Evolutionary conservation across 2,113 vertebrate genomes (phyloP).

Genomic region (Dipodomys stephensi): DNA sequence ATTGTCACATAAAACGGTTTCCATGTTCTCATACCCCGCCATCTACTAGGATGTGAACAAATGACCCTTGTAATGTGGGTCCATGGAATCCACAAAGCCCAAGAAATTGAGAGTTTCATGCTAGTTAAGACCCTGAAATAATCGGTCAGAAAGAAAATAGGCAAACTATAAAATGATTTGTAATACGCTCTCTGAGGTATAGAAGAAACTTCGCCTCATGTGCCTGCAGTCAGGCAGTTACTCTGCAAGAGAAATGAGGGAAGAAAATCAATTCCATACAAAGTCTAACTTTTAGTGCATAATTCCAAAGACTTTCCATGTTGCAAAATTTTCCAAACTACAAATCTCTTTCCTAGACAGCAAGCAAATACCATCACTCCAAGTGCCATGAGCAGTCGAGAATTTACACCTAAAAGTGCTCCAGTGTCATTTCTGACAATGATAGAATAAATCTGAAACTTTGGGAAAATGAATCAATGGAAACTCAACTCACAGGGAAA

Average conservation of each 20-base stretch:
- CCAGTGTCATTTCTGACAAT: conserved; percentile 25
- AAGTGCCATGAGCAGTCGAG: conserved; percentile 26
- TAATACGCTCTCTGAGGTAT: conserved; percentile 47
- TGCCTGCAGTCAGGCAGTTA: conserved; percentile 49
- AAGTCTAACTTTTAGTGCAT: conserved; percentile 17
- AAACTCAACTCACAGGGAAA: not conserved
- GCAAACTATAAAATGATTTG: conserved; percentile 55
- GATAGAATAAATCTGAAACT: conserved; percentile 37
- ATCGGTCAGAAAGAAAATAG: conserved; percentile 64
- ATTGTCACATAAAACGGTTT: not conserved
- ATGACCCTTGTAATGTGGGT: not conserved
- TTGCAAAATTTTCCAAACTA: conserved; percentile 74
- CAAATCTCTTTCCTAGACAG: conserved; percentile 74
- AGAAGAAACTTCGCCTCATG: conserved; percentile 58
- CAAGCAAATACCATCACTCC: conserved; percentile 62
- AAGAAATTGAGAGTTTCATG: conserved; percentile 57
- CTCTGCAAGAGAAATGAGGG: conserved; percentile 57
- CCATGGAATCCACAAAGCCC: not conserved
- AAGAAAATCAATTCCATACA: conserved; percentile 59
- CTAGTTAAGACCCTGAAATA: conserved; percentile 57
- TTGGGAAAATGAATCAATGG: not conserved
- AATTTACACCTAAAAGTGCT: conserved; percentile 32
- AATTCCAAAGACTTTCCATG: conserved; percentile 62
- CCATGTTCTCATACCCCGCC: not conserved
- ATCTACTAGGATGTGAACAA: not conserved